phyloP scores from a whole-genome alignment of 2,888 invertebrate species.

The Arctia plantaginis region DNA sequence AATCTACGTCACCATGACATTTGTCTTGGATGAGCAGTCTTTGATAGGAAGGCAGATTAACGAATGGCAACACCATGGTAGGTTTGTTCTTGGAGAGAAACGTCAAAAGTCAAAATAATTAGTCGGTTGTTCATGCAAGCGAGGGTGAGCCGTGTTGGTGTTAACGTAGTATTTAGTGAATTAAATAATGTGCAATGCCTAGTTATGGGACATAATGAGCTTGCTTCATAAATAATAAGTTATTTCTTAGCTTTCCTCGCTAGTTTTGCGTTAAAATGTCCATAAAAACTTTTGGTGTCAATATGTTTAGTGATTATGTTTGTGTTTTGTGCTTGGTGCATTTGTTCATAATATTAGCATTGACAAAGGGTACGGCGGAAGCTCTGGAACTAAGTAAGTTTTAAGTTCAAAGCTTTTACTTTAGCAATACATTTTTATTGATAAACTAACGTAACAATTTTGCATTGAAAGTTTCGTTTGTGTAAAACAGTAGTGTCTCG shows the following conservation, averaged over 20 bases:
- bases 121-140: conserved; percentile 8
- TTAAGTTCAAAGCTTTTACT: conserved; percentile 14
- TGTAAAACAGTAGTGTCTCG: not conserved
- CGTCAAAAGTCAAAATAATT: conserved; percentile 18
- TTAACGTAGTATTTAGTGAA: conserved; percentile 27
- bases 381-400: conserved; percentile 77
- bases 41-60: conserved; percentile 2
- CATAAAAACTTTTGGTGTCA: conserved; percentile 63
- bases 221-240: conserved; percentile 48
- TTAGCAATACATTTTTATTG: not conserved
- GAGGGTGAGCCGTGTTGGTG: conserved; percentile 28
- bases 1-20: not conserved
- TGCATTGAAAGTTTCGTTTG: not conserved
- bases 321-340: conserved; percentile 71
- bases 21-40: not conserved
- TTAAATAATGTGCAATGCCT: conserved; percentile 65
- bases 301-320: conserved; percentile 73
- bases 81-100: not conserved
- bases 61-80: not conserved
- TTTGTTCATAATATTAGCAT: conserved; percentile 73
- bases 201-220: conserved; percentile 55
- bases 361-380: conserved; percentile 75
- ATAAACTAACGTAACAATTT: not conserved
- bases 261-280: conserved; percentile 54
- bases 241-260: conserved; percentile 38